These are phyloP conservation scores for Dolichomitus sp. DNA, from an alignment of 2,888 invertebrate species.

Conservation along the genomic window DNA sequence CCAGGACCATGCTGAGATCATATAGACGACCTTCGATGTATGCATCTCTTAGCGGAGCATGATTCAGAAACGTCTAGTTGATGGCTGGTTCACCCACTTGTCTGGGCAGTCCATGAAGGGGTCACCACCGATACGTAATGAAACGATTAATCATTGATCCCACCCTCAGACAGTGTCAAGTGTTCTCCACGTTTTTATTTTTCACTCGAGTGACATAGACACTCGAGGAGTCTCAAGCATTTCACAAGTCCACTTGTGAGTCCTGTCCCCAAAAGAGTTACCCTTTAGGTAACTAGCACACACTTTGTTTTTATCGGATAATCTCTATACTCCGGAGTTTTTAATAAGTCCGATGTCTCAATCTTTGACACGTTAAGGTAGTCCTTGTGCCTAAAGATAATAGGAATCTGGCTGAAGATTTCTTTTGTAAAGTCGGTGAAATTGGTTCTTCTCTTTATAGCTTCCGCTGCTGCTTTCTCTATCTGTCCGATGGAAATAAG, in stretches of 20 bases:
- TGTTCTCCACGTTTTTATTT: slow-evolving; percentile 54
- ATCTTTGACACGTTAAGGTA: slow-evolving; percentile 1
- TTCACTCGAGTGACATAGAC: slow-evolving; percentile 56
- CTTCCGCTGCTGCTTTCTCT: not conserved
- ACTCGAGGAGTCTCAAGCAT: slow-evolving; percentile 61
- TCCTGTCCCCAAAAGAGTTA: slow-evolving; percentile 3
- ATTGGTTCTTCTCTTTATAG: not conserved
- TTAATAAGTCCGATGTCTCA: slow-evolving; percentile 4
- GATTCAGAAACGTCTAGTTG: slow-evolving; percentile 45
- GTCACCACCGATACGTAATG: slow-evolving; percentile 66
- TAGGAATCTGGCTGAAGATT: not conserved
- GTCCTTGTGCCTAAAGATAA: not conserved
- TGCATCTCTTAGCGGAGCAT: slow-evolving; percentile 39
- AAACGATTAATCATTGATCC: slow-evolving; percentile 71
- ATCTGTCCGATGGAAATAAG: not conserved
- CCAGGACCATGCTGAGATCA: not conserved
- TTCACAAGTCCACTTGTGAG: slow-evolving; percentile 48
- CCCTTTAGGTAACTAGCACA: slow-evolving; percentile 48
- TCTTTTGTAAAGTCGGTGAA: not conserved
- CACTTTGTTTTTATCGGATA: slow-evolving; percentile 19
- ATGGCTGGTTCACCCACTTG: slow-evolving; percentile 29
- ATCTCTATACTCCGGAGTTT: not conserved
- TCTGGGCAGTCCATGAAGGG: slow-evolving; percentile 51
- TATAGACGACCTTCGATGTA: slow-evolving; percentile 4
- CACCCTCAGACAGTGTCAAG: slow-evolving; percentile 72